Base-by-base conservation (phyloP, 2,888 invertebrate genomes). In the Brachypalpus laphriformis region DNA sequence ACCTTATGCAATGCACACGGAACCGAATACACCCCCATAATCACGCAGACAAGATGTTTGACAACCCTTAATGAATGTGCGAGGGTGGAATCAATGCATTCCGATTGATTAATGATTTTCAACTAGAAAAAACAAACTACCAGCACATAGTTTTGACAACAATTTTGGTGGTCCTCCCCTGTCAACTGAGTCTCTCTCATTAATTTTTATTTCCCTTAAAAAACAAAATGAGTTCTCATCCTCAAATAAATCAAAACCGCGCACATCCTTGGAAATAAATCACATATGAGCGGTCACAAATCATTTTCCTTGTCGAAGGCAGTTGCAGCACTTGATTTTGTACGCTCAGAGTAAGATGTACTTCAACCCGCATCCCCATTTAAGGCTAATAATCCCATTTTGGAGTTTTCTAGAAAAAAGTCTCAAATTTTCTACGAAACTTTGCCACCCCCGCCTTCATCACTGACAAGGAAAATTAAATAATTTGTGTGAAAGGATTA, bases 401-500 rank as follows among this genome's bases (percentile, higher is more conserved):
- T n/a, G n/a, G n/a, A n/a, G n/a, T n/a, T n/a, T n/a, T n/a, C n/a
- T n/a, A 37, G 18, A 40, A 47, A 47, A 20, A 34, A 56, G n/a
- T 14, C 16, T 9, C 9, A 34, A 31, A 31, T 11, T 57, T 45
- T 5, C 37, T 9, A 3, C 20, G 5, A 18, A 63, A 63, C 51
- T 47, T 31, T 40, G 9, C 22, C 40, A 65, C 20, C 47, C 8
- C 22, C 11, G 9, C 37, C 8, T 11, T 8, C 31, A 31, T 6
- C 6, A 14, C 14, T 37, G 56, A 40, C 47, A 71, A 14, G 56
- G 56, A 72, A 70, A 83, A 70, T 75, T 66, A 81, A 75, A 65
- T 81, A 85, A 85, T 85, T 85, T 85, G 66, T 81, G 71, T 81
- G 59, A 85, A 85, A 85, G 85, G 85, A 85, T 85, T 85, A 81